Evolutionary conservation across 2,888 invertebrate genomes (phyloP).

Genomic region (Nowickia ferox): DNA sequence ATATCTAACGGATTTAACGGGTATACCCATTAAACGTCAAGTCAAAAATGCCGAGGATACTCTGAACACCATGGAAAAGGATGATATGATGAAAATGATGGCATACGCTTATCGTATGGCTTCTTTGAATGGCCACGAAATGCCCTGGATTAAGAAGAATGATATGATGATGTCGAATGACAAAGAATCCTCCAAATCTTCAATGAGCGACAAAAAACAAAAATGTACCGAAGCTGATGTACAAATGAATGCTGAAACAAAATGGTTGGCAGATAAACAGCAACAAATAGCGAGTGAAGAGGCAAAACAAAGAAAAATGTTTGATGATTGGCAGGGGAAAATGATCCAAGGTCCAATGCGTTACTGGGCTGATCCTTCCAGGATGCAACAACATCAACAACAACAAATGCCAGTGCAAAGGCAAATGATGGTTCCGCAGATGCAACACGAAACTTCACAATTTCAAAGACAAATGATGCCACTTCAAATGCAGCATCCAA

Average conservation of each 20-base stretch:
- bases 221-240: conserved; percentile 40
- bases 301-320: conserved; percentile 52
- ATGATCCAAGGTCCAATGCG: background rate
- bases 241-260: conserved; percentile 48
- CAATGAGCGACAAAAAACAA: conserved; percentile 47
- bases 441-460: background rate
- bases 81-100: conserved; percentile 78
- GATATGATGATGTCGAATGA: conserved; percentile 12
- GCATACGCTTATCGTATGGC: conserved; percentile 79
- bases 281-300: conserved; percentile 43
- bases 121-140: conserved; percentile 68
- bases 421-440: background rate
- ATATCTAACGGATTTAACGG: conserved; percentile 59
- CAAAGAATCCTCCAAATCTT: conserved; percentile 25
- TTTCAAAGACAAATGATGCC: background rate
- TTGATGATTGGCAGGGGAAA: conserved; percentile 26
- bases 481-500: background rate
- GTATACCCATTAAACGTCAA: conserved; percentile 76
- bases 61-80: conserved; percentile 73
- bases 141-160: conserved; percentile 57
- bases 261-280: conserved; percentile 66
- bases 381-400: conserved; percentile 3
- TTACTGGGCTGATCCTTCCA: conserved; percentile 22
- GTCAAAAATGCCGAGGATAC: conserved; percentile 41
- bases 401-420: conserved; percentile 10